phyloP scores from a whole-genome alignment of 2,113 vertebrate species.

The Ceratotherium simum region DNA sequence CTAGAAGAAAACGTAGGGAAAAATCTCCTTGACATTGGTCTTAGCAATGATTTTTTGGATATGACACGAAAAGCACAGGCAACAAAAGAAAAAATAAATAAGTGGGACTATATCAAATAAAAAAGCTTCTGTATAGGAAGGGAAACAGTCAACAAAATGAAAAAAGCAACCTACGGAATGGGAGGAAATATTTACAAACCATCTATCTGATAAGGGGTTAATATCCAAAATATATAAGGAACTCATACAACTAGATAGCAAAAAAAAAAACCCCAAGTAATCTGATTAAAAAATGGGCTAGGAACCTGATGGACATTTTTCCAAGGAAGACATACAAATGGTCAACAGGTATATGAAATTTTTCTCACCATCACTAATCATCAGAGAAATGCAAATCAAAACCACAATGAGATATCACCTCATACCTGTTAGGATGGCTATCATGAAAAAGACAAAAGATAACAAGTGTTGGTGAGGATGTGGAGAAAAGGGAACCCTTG shows the following conservation, averaged over 20 bases:
- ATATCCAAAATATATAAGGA: not conserved
- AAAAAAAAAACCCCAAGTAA: not conserved
- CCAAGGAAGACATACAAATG: not conserved
- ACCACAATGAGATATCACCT: not conserved
- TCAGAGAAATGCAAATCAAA: not conserved
- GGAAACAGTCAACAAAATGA: not conserved
- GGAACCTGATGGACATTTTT: not conserved
- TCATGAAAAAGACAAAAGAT: not conserved
- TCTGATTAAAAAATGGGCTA: not conserved
- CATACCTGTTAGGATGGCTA: not conserved
- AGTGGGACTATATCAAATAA: not conserved
- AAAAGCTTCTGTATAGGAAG: not conserved
- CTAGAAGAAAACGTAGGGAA: not conserved
- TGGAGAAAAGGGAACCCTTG: not conserved
- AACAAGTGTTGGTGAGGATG: not conserved
- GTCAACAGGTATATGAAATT: too few species aligned
- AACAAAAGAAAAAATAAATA: not conserved
- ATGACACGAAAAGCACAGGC: not conserved
- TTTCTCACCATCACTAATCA: not conserved
- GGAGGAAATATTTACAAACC: not conserved
- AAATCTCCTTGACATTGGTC: not conserved
- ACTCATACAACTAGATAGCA: not conserved
- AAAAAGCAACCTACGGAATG: not conserved
- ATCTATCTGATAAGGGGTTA: not conserved
- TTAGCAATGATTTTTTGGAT: not conserved